These are phyloP conservation scores for Anoplius nigerrimus DNA, from an alignment of 2,888 invertebrate genomes.

Conservation along the genomic window DNA sequence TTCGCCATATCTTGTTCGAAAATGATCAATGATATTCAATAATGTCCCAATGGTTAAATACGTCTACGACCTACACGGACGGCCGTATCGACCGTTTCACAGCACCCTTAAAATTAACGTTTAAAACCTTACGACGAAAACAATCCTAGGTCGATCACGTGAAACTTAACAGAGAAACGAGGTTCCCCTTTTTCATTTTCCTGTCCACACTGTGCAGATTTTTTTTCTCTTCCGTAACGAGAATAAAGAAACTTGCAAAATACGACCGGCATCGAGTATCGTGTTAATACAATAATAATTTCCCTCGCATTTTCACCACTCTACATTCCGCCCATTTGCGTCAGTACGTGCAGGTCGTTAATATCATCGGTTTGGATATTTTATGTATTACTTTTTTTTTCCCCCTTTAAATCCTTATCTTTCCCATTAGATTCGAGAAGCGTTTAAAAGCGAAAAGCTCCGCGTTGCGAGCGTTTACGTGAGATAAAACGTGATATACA, in stretches of 20 bases:
- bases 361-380: slow-evolving; percentile 2
- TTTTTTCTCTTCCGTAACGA: slow-evolving; percentile 22
- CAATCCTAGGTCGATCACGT: slow-evolving; percentile 46
- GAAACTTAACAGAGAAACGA: slow-evolving; percentile 35
- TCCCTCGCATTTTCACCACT: no score
- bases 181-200: slow-evolving; percentile 8
- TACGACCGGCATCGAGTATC: background rate
- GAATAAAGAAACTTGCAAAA: background rate
- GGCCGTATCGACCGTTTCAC: slow-evolving; percentile 46
- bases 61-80: slow-evolving; percentile 47
- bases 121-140: slow-evolving; percentile 42
- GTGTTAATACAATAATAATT: no score
- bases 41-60: slow-evolving; percentile 45
- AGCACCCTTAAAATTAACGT: slow-evolving; percentile 50
- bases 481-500: slow-evolving; percentile 58
- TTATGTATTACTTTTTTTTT: slow-evolving; percentile 10
- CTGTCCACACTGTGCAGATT: slow-evolving; percentile 31
- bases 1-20: slow-evolving; percentile 27
- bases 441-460: slow-evolving; percentile 57
- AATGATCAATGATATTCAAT: slow-evolving; percentile 9
- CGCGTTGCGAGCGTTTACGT: slow-evolving; percentile 36
- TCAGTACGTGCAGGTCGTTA: slow-evolving; percentile 3
- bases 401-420: slow-evolving; percentile 4
- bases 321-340: background rate
- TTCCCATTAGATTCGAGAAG: slow-evolving; percentile 36